A percentile compares a stretch with the other conserved stretches of the same genome.
phyloP scores from a whole-genome alignment of 2,797 vertebrate genomes.

The Kryptolebias ocellatus region DNA sequence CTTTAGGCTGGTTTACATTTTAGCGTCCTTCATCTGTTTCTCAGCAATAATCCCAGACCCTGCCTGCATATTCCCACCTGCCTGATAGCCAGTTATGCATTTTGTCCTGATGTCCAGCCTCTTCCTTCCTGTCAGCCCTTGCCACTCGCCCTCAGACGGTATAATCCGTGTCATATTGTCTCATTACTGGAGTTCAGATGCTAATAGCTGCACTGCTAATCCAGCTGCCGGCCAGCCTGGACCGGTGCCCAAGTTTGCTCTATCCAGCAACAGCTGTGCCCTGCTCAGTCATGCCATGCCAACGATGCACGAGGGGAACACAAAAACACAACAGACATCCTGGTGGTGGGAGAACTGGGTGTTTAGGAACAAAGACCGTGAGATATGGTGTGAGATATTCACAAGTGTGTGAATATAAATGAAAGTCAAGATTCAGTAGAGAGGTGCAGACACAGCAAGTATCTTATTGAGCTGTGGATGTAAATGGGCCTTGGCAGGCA shows the following conservation, averaged over 20 bases:
- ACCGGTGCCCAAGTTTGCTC: slow-evolving; percentile 58
- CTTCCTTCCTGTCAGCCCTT: slow-evolving; percentile 36
- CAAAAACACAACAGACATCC: slow-evolving; percentile 24
- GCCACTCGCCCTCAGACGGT: slow-evolving; percentile 61
- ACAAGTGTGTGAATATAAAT: slow-evolving; percentile 12
- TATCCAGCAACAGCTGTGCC: slow-evolving; percentile 69
- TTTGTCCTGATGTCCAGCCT: slow-evolving; percentile 20
- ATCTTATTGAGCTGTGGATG: slow-evolving; percentile 62
- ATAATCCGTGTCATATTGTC: slow-evolving; percentile 82
- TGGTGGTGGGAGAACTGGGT: slow-evolving; percentile 21
- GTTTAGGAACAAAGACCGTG: slow-evolving; percentile 34
- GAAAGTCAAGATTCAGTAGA: slow-evolving; percentile 28
- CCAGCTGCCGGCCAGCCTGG: slow-evolving; percentile 76
- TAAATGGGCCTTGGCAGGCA: slow-evolving; percentile 61
- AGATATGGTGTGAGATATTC: slow-evolving; percentile 11
- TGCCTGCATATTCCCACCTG: slow-evolving; percentile 17
- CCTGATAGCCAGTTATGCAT: slow-evolving; percentile 27
- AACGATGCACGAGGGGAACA: slow-evolving; percentile 52
- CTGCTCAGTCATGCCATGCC: slow-evolving; percentile 65
- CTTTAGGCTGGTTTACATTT: slow-evolving; percentile 28
- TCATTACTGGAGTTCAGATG: slow-evolving; percentile 81
- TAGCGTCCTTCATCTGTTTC: slow-evolving; percentile 24
- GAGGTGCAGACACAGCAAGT: slow-evolving; percentile 44
- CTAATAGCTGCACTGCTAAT: slow-evolving; percentile 78
- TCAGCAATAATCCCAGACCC: slow-evolving; percentile 43